Base-by-base conservation (phyloP, 2,113 vertebrate species). In the Lampris incognitus region DNA sequence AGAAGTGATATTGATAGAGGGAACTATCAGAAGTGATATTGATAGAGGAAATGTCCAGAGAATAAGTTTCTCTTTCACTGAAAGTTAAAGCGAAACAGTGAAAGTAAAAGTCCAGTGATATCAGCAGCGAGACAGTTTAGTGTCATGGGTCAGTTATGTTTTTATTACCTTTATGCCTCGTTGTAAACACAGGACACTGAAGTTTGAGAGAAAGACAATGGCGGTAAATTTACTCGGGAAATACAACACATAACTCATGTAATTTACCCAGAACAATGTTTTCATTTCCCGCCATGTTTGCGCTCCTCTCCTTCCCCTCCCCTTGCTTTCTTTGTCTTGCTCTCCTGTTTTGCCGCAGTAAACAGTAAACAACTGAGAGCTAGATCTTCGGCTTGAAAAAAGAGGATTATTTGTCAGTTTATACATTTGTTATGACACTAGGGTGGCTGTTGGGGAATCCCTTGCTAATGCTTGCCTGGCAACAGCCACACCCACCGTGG, bases 401-500 rank as follows among this genome's bases (percentile, higher is more conserved):
- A 88, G 79, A 86, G 84, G 88, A 92, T 92, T 92, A 91, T 42
- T 83, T 59, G 9, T 38, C 4, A 50, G 48, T 81, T 87, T 63
- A 82, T 71, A 48, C 65, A 85, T 82, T 24, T 73, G 70, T 82
- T 83, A 50, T 13, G 49, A 49, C 11, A 9, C n/a, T 41, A 11
- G 13, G 24, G 24, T 48, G n/a, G 13, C 55, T 58, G 74, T 70
- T 52, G 58, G 44, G 60, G 58, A 36, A 48, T 41, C 69, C 41
- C 24, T 64, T 63, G 41, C 1, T 55, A 5, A 3, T 6, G 48
- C 41, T 66, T 78, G 64, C 61, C 61, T 48, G 44, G 68, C 59
- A 68, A 81, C 70, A 67, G 44, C 77, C 63, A 42, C 76, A n/a
- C 57, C 74, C 48, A 66, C 11, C 11, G 6, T 10, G 56, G 24